Percentiles rank a stretch among this genome's conserved stretches.
Conservation (phyloP, 2,113 vertebrate genomes). For the Aramus guarauna region DNA sequence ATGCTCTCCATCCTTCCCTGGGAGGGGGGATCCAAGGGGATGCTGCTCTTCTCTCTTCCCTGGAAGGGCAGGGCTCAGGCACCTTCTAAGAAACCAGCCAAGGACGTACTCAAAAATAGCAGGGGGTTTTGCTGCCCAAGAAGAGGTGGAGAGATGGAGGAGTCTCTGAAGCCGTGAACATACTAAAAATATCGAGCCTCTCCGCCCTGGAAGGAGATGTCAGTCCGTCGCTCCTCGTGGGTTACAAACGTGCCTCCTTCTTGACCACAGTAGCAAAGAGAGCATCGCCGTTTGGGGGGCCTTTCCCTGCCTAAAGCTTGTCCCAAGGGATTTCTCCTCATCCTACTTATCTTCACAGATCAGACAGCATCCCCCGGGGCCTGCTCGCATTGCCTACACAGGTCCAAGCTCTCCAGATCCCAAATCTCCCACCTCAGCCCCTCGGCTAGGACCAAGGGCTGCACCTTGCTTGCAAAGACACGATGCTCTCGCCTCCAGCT, state of each 20-base stretch:
- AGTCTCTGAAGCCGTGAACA: neutral
- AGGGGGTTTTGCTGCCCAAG: neutral
- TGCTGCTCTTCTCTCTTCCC: neutral
- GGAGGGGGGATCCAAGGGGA: neutral
- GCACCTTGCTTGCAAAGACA: no score
- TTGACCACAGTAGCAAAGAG: fast-evolving
- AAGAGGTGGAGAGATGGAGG: neutral
- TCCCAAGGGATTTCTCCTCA: fast-evolving
- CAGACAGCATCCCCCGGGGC: neutral
- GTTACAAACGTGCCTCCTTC: neutral
- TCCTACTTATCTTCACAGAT: neutral
- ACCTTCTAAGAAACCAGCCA: neutral
- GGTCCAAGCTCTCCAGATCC: neutral
- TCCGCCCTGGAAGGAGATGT: neutral
- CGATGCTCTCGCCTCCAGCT: fast-evolving
- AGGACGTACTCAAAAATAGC: neutral
- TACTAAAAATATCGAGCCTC: neutral
- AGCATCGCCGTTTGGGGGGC: fast-evolving
- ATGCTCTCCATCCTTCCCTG: neutral
- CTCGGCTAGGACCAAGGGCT: neutral
- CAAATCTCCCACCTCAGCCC: neutral
- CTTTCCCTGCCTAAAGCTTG: neutral
- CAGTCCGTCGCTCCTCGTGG: neutral
- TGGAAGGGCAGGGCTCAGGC: neutral
- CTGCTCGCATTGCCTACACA: neutral